Conservation (phyloP, 2,888 invertebrate genomes). For the Lochmaea crataegi region DNA sequence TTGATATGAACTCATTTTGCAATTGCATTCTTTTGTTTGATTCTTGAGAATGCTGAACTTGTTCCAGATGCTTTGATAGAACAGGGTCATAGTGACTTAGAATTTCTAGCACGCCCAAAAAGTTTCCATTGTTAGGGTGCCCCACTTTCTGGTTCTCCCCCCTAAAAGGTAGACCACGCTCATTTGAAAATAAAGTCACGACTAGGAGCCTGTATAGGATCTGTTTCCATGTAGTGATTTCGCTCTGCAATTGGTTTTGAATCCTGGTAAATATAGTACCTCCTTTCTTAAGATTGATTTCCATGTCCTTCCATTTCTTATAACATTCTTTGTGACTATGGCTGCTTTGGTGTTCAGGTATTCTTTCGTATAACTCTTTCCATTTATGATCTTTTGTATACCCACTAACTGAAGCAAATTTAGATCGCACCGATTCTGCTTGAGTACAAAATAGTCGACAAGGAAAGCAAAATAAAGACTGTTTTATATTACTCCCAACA, state of each 20-base stretch:
- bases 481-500: slow-evolving; percentile 21
- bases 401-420: slow-evolving; percentile 21
- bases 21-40: slow-evolving; percentile 12
- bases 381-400: slow-evolving; percentile 17
- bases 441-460: slow-evolving; percentile 23
- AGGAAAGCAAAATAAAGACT: slow-evolving; percentile 14
- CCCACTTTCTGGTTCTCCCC: slow-evolving; percentile 1
- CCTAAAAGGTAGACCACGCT: slow-evolving; percentile 9
- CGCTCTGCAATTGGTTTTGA: no score
- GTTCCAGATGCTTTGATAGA: slow-evolving; percentile 14
- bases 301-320: no score
- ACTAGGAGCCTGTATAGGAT: slow-evolving; percentile 6
- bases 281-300: no score
- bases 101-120: slow-evolving; percentile 11
- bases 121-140: slow-evolving; percentile 2
- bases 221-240: no score
- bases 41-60: slow-evolving; percentile 11
- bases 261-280: no score
- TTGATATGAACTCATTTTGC: slow-evolving; percentile 21
- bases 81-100: slow-evolving; percentile 14
- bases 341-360: slow-evolving; percentile 11
- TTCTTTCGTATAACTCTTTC: slow-evolving; percentile 15
- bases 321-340: no score
- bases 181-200: slow-evolving; percentile 9
- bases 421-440: slow-evolving; percentile 13